phyloP scores from a whole-genome alignment of 1,140 invertebrate species.

The Cataglyphis hispanica region DNA sequence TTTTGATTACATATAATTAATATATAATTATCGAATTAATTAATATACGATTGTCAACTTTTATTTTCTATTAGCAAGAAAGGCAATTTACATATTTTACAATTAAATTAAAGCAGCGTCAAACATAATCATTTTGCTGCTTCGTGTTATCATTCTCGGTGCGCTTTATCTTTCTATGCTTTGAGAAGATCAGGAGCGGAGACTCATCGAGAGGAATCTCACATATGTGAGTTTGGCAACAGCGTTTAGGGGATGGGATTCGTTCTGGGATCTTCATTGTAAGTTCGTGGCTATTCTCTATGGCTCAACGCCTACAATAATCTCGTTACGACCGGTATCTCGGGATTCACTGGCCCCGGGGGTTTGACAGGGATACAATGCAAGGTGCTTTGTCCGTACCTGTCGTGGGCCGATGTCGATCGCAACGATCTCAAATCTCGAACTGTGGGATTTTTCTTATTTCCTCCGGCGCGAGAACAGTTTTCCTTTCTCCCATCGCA shows the following conservation, averaged over 20 bases:
- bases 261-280: constrained; percentile 72
- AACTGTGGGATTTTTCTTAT: constrained; percentile 72
- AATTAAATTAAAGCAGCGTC: not conserved
- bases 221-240: constrained; percentile 70
- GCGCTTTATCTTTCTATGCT: constrained; percentile 67
- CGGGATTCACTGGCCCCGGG: constrained; percentile 53
- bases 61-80: not conserved
- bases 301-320: constrained; percentile 84
- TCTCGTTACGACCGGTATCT: constrained; percentile 83
- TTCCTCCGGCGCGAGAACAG: constrained; percentile 53
- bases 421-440: constrained; percentile 62
- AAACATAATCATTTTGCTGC: not conserved
- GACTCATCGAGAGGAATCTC: constrained; percentile 42
- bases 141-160: not conserved
- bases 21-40: not conserved
- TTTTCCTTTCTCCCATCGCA: constrained; percentile 59
- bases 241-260: constrained; percentile 62
- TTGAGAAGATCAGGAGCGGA: constrained; percentile 52
- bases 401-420: constrained; percentile 67
- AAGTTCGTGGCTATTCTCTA: constrained; percentile 71
- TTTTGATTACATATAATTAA: constrained; percentile 10
- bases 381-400: constrained; percentile 82
- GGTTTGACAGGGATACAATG: constrained; percentile 82
- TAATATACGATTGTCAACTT: not conserved
- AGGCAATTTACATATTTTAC: not conserved